phyloP scores from a whole-genome alignment of 2,113 vertebrate genomes.

The Rhea americana region DNA sequence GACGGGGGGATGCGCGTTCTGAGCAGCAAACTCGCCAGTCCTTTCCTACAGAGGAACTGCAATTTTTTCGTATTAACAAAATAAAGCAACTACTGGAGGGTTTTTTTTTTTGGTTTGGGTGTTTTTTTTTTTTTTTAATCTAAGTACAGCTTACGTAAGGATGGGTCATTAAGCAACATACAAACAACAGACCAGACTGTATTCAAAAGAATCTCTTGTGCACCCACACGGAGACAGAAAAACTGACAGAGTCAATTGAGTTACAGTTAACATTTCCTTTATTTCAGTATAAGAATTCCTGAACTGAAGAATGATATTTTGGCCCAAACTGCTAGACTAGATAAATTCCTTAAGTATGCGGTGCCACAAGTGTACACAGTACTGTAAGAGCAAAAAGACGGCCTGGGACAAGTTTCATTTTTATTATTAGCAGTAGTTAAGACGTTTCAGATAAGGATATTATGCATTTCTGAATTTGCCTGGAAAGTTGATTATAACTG shows the following conservation, averaged over 20 bases:
- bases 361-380: constrained; percentile 69
- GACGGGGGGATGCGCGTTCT: neutral
- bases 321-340: constrained; percentile 59
- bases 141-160: neutral
- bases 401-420: constrained; percentile 67
- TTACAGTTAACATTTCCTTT: constrained; percentile 72
- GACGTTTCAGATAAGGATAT: constrained; percentile 59
- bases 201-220: constrained; percentile 49
- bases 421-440: constrained; percentile 69
- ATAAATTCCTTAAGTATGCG: constrained; percentile 55
- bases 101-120: neutral
- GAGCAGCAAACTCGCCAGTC: neutral
- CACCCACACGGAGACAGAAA: constrained; percentile 70
- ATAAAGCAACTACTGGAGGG: neutral
- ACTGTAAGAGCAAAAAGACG: constrained; percentile 64
- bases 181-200: constrained; percentile 39
- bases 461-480: constrained; percentile 66
- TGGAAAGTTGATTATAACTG: constrained; percentile 56
- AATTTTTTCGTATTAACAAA: neutral
- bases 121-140: neutral
- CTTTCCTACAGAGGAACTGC: neutral
- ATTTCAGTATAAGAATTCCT: constrained; percentile 71
- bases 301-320: constrained; percentile 62
- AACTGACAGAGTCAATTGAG: constrained; percentile 73
- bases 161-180: neutral